A percentile compares a stretch with the other conserved stretches of the same genome.
These are phyloP conservation scores for Diaperis boleti DNA, from an alignment of 2,888 invertebrate species.

Conservation along the genomic window DNA sequence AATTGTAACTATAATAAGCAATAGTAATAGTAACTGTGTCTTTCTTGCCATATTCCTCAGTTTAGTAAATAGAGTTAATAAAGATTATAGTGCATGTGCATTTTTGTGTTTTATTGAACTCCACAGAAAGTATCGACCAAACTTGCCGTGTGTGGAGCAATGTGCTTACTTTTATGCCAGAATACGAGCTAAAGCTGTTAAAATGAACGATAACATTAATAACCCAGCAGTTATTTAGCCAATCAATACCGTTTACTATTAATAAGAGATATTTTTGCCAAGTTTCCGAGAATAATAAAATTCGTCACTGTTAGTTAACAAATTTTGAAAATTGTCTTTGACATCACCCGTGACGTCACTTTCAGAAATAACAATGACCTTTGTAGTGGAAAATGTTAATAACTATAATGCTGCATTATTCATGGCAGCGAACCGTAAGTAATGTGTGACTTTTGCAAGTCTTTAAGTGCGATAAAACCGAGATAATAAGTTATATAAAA, in stretches of 20 bases:
- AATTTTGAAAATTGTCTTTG: slow-evolving; percentile 21
- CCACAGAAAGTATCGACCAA: slow-evolving; percentile 18
- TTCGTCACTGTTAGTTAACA: background rate
- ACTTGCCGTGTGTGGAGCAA: slow-evolving; percentile 22
- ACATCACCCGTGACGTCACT: slow-evolving; percentile 38
- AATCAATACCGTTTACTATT: slow-evolving; percentile 36
- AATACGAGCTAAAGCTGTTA: slow-evolving; percentile 31
- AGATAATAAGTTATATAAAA: slow-evolving; percentile 35
- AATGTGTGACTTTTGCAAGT: background rate
- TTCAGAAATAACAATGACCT: slow-evolving; percentile 40
- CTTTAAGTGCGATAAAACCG: slow-evolving; percentile 3
- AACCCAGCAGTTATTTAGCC: slow-evolving; percentile 12
- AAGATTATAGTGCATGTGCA: slow-evolving; percentile 7
- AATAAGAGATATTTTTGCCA: slow-evolving; percentile 23
- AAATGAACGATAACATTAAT: slow-evolving; percentile 22
- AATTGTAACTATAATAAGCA: too few species aligned
- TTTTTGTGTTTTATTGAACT: slow-evolving; percentile 9
- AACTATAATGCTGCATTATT: slow-evolving; percentile 20
- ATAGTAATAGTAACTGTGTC: too few species aligned
- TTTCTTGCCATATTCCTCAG: background rate
- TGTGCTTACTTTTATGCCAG: slow-evolving; percentile 7
- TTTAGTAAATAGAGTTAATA: slow-evolving; percentile 18
- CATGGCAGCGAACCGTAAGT: slow-evolving; percentile 4
- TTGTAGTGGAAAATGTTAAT: slow-evolving; percentile 36
- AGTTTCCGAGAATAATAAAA: slow-evolving; percentile 22